Percentiles rank a stretch among this genome's conserved stretches.
These are phyloP conservation scores for Syngnathus typhle DNA, from an alignment of 2,113 vertebrate species.

Conservation along the genomic window DNA sequence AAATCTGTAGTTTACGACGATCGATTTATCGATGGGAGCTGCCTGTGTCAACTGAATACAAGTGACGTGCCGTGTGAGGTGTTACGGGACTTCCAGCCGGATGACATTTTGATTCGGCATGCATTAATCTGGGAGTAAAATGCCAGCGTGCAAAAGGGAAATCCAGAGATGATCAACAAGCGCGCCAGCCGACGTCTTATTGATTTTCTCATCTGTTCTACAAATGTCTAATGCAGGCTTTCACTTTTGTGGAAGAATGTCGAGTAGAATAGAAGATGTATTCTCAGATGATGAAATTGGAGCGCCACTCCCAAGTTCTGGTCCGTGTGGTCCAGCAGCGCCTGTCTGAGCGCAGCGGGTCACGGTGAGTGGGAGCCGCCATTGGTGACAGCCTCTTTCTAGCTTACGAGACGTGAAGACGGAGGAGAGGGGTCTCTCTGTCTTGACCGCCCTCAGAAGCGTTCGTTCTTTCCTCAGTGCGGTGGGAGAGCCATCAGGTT, in stretches of 20 bases:
- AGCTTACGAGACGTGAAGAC: not conserved
- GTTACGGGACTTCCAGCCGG: not conserved
- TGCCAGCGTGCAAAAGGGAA: not conserved
- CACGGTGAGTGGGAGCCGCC: not conserved
- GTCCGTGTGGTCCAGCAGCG: not conserved
- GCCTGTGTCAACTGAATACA: not conserved
- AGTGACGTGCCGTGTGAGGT: not conserved
- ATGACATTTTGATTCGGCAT: not conserved
- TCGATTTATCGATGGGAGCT: not conserved
- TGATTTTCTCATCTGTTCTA: not conserved
- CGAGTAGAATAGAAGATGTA: not conserved
- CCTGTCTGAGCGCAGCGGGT: not conserved
- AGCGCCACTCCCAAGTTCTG: not conserved
- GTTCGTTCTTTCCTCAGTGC: not conserved
- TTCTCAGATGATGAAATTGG: too few relatives aligned
- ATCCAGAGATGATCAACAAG: not conserved
- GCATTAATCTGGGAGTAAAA: not conserved
- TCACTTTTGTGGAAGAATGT: not conserved
- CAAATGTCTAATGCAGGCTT: not conserved
- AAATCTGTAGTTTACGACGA: conserved; percentile 11
- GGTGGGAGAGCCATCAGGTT: not conserved
- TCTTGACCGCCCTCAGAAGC: not conserved
- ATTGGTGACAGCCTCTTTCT: not conserved
- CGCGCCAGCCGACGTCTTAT: not conserved
- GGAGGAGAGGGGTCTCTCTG: not conserved